phyloP scores from a whole-genome alignment of 1,140 invertebrate species.

The Heliconius hewitsoni region DNA sequence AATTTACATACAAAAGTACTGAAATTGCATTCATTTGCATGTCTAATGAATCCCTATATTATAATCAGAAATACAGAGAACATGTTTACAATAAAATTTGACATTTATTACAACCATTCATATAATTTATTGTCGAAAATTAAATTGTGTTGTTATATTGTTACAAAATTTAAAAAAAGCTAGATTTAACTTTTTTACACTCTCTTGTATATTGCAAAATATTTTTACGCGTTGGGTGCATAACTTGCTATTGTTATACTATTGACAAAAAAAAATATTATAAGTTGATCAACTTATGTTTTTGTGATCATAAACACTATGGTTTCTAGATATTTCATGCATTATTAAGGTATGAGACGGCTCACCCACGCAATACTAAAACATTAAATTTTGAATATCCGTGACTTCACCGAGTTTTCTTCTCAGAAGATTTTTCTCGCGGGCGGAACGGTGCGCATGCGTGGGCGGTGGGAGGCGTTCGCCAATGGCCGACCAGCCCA shows the following conservation, averaged over 20 bases:
- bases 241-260: not conserved
- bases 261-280: too few species aligned
- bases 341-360: conserved; percentile 43
- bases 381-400: conserved; percentile 58
- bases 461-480: conserved; percentile 72
- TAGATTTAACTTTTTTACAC: not conserved
- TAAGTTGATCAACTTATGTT: not conserved
- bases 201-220: not conserved
- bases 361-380: conserved; percentile 62
- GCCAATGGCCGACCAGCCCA: conserved; percentile 58
- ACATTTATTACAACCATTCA: conserved; percentile 11
- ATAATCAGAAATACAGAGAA: conserved; percentile 29
- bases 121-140: conserved; percentile 4
- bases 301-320: not conserved
- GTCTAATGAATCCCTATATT: conserved; percentile 52
- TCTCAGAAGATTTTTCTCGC: conserved; percentile 70
- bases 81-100: conserved; percentile 23
- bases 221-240: not conserved
- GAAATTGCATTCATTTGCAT: conserved; percentile 75
- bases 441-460: conserved; percentile 56
- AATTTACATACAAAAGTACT: conserved; percentile 79
- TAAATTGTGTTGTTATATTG: not conserved
- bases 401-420: conserved; percentile 56
- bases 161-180: not conserved
- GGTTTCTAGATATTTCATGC: conserved; percentile 44